Percentiles rank a stretch among this genome's conserved stretches.
phyloP scores from a whole-genome alignment of 30 jellyfish, hydroid and myxozoan genomes.

The Nemopilema nomurai region DNA sequence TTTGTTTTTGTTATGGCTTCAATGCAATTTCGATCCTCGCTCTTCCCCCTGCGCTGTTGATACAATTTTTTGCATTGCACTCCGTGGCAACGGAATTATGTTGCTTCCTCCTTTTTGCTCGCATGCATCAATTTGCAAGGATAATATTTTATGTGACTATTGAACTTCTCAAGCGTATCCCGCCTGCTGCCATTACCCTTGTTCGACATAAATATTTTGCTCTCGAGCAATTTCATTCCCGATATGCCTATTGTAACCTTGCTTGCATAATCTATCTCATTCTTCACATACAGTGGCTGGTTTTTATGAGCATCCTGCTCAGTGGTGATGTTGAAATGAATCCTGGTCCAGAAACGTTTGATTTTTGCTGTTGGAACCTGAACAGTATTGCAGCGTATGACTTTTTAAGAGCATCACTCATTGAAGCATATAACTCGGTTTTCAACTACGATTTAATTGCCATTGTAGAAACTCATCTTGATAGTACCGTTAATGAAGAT shows the following conservation, averaged over 20 bases:
- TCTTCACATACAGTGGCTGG: constrained; percentile 55
- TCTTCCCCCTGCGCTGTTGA: constrained; percentile 34
- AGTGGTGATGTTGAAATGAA: constrained; percentile 61
- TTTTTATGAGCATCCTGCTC: constrained; percentile 54
- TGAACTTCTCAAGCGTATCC: constrained; percentile 59
- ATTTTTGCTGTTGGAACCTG: constrained; percentile 49
- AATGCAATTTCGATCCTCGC: constrained; percentile 24
- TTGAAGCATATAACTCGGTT: constrained; percentile 58
- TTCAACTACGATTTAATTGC: constrained; percentile 51
- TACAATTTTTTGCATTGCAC: constrained; percentile 35
- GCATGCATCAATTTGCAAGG: constrained; percentile 49
- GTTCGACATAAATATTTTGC: constrained; percentile 37
- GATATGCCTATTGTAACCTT: constrained; percentile 40
- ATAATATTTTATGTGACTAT: constrained; percentile 28
- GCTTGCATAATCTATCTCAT: constrained; percentile 43
- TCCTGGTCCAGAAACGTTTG: constrained; percentile 48
- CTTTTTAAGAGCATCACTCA: constrained; percentile 38
- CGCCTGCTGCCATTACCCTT: constrained; percentile 31
- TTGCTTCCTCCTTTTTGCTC: constrained; percentile 58
- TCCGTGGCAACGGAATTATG: constrained; percentile 28
- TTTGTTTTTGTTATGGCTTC: constrained; percentile 37
- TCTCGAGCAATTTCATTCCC: constrained; percentile 34
- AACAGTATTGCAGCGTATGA: constrained; percentile 54
- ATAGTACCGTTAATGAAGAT: constrained; percentile 36
- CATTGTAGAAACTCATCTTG: constrained; percentile 50